Conservation (phyloP, 2,888 invertebrate species). For the Stenolophus ochropezus region DNA sequence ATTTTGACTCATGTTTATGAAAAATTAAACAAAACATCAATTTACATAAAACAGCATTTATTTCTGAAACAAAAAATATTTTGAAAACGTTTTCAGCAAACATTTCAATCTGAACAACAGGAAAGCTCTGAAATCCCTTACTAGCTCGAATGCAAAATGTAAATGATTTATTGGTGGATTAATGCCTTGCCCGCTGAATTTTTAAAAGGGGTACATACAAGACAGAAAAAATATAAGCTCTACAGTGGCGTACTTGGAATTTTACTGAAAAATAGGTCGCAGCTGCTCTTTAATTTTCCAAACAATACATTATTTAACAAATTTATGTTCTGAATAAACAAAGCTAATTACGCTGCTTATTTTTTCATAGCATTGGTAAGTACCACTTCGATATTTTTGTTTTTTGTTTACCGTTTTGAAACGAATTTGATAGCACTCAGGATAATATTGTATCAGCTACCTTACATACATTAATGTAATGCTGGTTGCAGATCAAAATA, state of each 20-base stretch:
- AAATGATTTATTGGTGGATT: conserved; percentile 42
- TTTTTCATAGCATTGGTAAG: too few species aligned
- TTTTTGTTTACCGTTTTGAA: too few species aligned
- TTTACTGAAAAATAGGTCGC: neutral
- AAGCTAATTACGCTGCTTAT: too few species aligned
- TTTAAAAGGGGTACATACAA: conserved; percentile 34
- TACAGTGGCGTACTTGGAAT: neutral
- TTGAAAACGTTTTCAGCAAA: neutral
- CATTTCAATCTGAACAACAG: conserved; percentile 1
- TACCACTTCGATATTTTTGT: too few species aligned
- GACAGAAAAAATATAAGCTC: conserved; percentile 29
- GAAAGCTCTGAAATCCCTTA: neutral
- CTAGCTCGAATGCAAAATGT: conserved; percentile 22
- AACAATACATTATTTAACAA: neutral
- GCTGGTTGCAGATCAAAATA: too few species aligned
- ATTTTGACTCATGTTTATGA: too few species aligned
- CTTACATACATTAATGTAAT: too few species aligned
- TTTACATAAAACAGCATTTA: neutral
- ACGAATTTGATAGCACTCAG: too few species aligned
- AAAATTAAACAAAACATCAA: neutral
- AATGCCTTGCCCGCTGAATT: conserved; percentile 29
- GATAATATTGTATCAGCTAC: too few species aligned
- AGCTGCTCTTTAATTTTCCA: neutral
- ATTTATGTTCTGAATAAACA: too few species aligned
- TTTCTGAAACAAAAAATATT: neutral